phyloP scores from a whole-genome alignment of 2,797 vertebrate species.

The Diceros bicornis region DNA sequence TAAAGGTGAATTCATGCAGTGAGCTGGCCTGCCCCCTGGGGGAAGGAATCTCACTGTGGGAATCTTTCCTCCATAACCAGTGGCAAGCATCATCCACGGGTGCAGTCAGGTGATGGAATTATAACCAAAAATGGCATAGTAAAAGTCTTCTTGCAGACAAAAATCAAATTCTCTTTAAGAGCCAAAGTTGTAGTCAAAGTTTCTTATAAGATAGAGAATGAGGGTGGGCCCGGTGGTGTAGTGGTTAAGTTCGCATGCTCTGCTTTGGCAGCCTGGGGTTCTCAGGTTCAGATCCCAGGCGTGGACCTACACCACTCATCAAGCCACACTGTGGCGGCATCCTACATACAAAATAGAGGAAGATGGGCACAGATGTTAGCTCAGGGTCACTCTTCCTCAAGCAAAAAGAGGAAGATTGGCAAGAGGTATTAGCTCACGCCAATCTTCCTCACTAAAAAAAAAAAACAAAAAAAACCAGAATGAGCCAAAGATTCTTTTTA shows the following conservation, averaged over 20 bases:
- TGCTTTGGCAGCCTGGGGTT: too few relatives aligned
- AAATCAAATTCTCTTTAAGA: constrained; percentile 23
- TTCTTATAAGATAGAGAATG: constrained; percentile 27
- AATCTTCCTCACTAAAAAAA: too few relatives aligned
- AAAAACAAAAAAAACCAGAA: background rate
- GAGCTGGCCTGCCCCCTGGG: background rate
- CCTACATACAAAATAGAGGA: too few relatives aligned
- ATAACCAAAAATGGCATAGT: background rate
- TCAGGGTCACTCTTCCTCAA: too few relatives aligned
- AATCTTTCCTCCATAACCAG: background rate
- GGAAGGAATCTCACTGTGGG: background rate
- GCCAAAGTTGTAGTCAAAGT: background rate
- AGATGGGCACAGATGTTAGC: too few relatives aligned
- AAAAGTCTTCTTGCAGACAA: background rate
- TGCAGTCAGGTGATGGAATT: background rate
- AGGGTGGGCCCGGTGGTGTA: too few relatives aligned
- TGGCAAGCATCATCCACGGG: background rate
- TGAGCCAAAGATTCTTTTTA: background rate
- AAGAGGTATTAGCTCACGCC: too few relatives aligned
- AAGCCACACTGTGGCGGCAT: too few relatives aligned
- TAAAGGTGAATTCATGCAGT: background rate
- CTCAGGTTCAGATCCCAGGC: too few relatives aligned
- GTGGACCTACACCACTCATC: too few relatives aligned
- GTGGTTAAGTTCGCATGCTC: too few relatives aligned
- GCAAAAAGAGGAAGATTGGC: too few relatives aligned